Evolutionary conservation across 2,797 vertebrate species (phyloP).

Genomic region (Cryptoprocta ferox): DNA sequence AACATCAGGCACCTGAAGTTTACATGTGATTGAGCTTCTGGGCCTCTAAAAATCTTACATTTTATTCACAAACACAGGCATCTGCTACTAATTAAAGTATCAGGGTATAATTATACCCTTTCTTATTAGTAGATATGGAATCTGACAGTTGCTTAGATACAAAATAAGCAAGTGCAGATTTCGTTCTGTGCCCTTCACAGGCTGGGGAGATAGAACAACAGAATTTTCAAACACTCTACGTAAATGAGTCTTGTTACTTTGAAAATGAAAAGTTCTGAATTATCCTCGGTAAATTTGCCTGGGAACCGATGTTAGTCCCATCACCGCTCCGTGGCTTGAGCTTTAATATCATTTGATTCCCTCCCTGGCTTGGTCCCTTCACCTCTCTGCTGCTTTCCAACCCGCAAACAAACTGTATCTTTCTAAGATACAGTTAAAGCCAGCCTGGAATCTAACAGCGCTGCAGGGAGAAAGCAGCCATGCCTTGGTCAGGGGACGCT

Average conservation of each 20-base stretch:
- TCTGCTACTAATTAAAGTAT: conserved; percentile 91
- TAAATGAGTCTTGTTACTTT: conserved; percentile 68
- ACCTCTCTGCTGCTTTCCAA: neutral
- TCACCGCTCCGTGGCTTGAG: conserved; percentile 71
- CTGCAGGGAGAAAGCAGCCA: neutral
- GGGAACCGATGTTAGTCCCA: conserved; percentile 70
- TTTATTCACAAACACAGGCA: conserved; percentile 89
- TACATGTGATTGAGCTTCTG: conserved; percentile 71
- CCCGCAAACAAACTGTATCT: neutral
- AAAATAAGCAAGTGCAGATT: conserved; percentile 88
- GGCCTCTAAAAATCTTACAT: conserved; percentile 83
- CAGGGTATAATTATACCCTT: conserved; percentile 89
- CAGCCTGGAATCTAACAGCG: neutral
- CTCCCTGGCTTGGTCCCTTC: neutral
- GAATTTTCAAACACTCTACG: conserved; percentile 77
- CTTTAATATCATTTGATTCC: conserved; percentile 65
- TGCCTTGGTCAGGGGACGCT: neutral
- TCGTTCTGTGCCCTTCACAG: conserved; percentile 84
- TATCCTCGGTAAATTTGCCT: conserved; percentile 49
- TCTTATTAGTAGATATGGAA: conserved; percentile 89
- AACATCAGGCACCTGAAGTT: conserved; percentile 59
- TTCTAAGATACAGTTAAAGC: neutral
- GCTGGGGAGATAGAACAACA: conserved; percentile 82
- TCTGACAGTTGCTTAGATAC: conserved; percentile 92
- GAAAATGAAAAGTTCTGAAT: conserved; percentile 69